Conservation (phyloP, 2,797 vertebrate species). For the Girardinus metallicus region DNA sequence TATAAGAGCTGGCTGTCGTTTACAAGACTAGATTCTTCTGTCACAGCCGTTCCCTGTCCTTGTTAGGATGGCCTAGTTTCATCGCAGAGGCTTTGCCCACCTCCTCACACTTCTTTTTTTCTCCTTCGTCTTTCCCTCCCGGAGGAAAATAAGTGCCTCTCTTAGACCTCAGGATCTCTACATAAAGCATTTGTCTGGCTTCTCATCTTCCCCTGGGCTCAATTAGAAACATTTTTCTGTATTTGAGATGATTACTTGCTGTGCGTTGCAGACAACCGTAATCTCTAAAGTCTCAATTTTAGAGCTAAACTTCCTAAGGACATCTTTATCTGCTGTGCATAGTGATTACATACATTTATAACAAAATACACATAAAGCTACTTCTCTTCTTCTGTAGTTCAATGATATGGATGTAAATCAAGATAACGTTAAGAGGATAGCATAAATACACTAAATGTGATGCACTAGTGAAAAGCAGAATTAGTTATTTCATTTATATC, state of each 20-base stretch:
- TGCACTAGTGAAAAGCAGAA: background rate
- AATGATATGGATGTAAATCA: background rate
- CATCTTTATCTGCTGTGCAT: constrained; percentile 13
- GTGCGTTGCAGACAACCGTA: constrained; percentile 19
- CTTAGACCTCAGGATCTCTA: constrained; percentile 63
- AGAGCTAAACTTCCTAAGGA: constrained; percentile 19
- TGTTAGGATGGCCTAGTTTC: constrained; percentile 78
- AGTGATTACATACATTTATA: constrained; percentile 2
- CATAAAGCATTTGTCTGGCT: constrained; percentile 38
- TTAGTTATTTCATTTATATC: background rate
- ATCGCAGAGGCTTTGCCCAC: constrained; percentile 63
- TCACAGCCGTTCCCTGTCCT: constrained; percentile 64
- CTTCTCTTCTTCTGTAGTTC: background rate
- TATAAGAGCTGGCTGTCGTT: constrained; percentile 51
- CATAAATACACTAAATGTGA: background rate
- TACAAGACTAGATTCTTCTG: constrained; percentile 51
- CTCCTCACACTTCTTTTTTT: constrained; percentile 60
- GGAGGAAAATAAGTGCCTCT: constrained; percentile 59
- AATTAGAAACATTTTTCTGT: constrained; percentile 62
- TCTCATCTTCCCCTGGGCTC: constrained; percentile 60
- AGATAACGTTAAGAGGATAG: background rate
- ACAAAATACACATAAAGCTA: background rate
- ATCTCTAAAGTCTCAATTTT: constrained; percentile 33
- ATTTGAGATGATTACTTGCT: constrained; percentile 25
- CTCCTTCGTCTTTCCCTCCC: constrained; percentile 28